Percentiles rank a stretch among this genome's conserved stretches.
Evolutionary conservation across 2,888 invertebrate genomes (phyloP).

Genomic region (Danaus chrysippus): DNA sequence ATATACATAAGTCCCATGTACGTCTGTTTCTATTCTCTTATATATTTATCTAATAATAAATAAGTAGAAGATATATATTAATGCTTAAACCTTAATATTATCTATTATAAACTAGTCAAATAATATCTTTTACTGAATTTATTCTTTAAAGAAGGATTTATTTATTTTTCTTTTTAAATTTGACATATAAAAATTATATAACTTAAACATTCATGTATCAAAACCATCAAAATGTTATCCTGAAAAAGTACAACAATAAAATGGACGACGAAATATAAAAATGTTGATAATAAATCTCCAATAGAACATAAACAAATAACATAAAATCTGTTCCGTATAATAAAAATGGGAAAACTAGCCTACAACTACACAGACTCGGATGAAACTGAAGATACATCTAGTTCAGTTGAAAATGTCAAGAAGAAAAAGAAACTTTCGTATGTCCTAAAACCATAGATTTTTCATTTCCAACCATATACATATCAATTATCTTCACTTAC

Average conservation of each 20-base stretch:
- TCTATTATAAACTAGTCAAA: too few species aligned
- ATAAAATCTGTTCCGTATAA: conserved; percentile 26
- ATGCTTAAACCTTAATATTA: too few species aligned
- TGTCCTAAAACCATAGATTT: conserved; percentile 24
- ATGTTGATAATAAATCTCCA: not conserved
- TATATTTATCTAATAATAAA: too few species aligned
- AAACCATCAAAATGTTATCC: not conserved
- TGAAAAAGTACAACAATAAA: not conserved
- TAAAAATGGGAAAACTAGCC: conserved; percentile 51
- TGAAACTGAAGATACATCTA: conserved; percentile 50
- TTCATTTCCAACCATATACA: too few species aligned
- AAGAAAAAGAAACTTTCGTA: conserved; percentile 52
- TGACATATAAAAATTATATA: not conserved
- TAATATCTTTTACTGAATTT: too few species aligned
- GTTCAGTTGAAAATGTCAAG: conserved; percentile 50
- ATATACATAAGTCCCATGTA: too few species aligned
- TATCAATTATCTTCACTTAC: too few species aligned
- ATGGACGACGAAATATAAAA: not conserved
- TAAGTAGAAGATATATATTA: too few species aligned
- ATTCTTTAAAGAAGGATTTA: too few species aligned
- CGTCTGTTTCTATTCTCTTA: too few species aligned
- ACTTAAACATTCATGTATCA: not conserved
- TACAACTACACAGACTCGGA: conserved; percentile 47
- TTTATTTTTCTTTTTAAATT: too few species aligned
- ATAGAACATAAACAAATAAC: not conserved